These are phyloP conservation scores for Eremophila alpestris DNA, from an alignment of 2,797 vertebrate genomes.

Conservation along the genomic window DNA sequence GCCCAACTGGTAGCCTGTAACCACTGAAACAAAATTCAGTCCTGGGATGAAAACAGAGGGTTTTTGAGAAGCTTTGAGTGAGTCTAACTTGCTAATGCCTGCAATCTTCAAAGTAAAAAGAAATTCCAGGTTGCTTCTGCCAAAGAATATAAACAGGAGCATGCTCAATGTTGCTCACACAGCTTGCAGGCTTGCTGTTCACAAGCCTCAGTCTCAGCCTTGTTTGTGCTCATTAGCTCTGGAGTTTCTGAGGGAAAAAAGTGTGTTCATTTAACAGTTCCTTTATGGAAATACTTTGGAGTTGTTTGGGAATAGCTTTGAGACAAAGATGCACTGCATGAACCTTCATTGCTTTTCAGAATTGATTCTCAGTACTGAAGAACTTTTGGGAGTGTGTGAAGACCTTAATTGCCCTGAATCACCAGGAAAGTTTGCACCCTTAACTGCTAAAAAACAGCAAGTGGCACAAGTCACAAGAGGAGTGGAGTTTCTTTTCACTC, in stretches of 20 bases:
- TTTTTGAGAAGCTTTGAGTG: neutral
- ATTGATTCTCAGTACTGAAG: neutral
- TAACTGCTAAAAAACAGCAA: neutral
- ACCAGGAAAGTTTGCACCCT: neutral
- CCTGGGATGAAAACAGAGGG: neutral
- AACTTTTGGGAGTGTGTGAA: neutral
- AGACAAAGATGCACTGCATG: neutral
- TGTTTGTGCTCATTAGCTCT: neutral
- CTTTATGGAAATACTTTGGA: neutral
- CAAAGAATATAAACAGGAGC: neutral
- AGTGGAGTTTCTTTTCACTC: neutral
- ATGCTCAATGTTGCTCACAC: neutral
- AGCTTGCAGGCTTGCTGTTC: neutral
- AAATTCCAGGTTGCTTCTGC: neutral
- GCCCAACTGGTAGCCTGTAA: neutral
- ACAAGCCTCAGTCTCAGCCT: neutral
- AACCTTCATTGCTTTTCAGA: neutral
- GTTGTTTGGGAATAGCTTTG: neutral
- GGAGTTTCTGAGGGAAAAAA: neutral
- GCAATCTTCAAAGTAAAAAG: neutral
- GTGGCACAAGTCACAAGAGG: neutral
- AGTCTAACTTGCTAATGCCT: neutral
- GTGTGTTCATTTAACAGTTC: neutral
- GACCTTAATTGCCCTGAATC: neutral
- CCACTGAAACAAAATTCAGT: neutral